These are phyloP conservation scores for Tachina grossa DNA, from an alignment of 2,888 invertebrate species.

Conservation along the genomic window DNA sequence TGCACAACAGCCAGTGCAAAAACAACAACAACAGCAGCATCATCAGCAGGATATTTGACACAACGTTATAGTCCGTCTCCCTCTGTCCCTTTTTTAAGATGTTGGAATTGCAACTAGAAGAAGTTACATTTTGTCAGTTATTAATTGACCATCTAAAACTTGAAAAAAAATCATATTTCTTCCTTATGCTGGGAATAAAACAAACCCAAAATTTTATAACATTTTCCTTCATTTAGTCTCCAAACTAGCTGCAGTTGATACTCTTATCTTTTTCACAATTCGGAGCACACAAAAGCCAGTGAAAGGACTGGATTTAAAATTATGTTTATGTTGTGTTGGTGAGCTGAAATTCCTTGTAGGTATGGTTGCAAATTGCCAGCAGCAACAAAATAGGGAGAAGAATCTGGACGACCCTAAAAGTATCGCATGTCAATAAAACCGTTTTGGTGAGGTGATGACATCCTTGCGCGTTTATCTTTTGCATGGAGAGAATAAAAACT, in stretches of 20 bases:
- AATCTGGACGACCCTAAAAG: constrained; percentile 42
- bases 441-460: constrained; percentile 46
- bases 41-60: constrained; percentile 69
- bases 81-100: constrained; percentile 65
- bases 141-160: constrained; percentile 65
- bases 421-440: constrained; percentile 66
- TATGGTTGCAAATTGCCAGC: constrained; percentile 48
- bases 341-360: constrained; percentile 8
- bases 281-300: not conserved
- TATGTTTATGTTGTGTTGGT: not conserved
- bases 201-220: constrained; percentile 9
- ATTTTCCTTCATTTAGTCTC: not conserved
- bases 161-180: constrained; percentile 11
- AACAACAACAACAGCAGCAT: constrained; percentile 15
- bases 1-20: constrained; percentile 36
- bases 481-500: not conserved
- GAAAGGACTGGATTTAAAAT: constrained; percentile 6
- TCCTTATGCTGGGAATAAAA: constrained; percentile 50
- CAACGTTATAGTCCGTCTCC: constrained; percentile 57
- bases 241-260: not conserved
- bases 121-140: constrained; percentile 54
- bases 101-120: constrained; percentile 37
- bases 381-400: constrained; percentile 28
- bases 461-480: constrained; percentile 37
- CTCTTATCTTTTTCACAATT: constrained; percentile 47